Evolutionary conservation across 2,888 invertebrate genomes (phyloP), one percentile per base, ranked within the genome.

Genomic region (Callimorpha dominula): DNA sequence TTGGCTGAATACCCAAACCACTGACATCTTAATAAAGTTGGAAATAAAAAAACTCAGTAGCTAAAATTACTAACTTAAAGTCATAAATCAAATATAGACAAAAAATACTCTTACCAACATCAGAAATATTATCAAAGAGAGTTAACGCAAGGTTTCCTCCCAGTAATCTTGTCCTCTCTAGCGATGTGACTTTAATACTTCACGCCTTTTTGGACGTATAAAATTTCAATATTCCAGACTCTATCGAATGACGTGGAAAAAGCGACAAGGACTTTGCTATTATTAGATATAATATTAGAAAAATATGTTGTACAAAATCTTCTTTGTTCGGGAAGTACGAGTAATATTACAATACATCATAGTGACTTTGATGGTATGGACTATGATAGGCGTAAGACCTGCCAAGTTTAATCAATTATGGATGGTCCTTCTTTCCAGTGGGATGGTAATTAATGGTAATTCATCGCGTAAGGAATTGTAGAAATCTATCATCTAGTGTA

Each of bases 161-260:
- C 70, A 68, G 77, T 72, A 68, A 77, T 76, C 70, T 71, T 62
- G 68, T 52, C 69, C 76, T 74, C 71, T 72, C 70, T 20, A 49
- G 14, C 46, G 73, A 85, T 75, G 81, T 43, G 82, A 85, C 79
- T 84, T 85, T 83, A 83, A 85, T 81, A 85, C 85, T 80, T 85
- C 77, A 81, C 85, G 78, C 77, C 66, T 81, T 83, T 74, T 72
- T 76, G 77, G 74, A 65, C 77, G 72, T 77, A 80, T 85, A 75
- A 77, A 79, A 84, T 85, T 85, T 84, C 84, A 84, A 84, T 84
- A 85, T 83, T 72, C 74, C 69, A 68, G 68, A 78, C 80, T 77
- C 82, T 80, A 81, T 79, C 71, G 79, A 78, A 77, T 76, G 75
- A 17, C 70, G 79, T 77, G 79, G 77, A 85, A 79, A 66, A 73